Evolutionary conservation across 53 echinoderm and acorn worm species (phyloP).

Genomic region (Echinometra lucunter): DNA sequence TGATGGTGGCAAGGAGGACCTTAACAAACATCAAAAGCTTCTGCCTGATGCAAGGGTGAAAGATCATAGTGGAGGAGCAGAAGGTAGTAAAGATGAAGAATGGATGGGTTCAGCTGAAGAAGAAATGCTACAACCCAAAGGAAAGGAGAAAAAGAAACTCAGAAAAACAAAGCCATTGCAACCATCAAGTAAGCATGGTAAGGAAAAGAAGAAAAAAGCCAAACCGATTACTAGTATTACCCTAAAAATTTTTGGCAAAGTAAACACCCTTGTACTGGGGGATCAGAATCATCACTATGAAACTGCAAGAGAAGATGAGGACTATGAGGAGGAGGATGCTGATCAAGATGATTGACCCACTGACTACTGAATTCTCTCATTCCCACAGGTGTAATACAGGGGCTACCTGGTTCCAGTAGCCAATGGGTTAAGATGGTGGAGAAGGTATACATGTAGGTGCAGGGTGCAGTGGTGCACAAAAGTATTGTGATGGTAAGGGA

Average conservation of each 20-base stretch:
- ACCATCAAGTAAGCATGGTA: neutral
- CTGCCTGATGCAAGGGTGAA: neutral
- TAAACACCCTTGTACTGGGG: neutral
- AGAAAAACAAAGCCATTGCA: neutral
- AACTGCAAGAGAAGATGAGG: neutral
- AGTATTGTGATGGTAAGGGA: too few relatives aligned
- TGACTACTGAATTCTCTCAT: too few relatives aligned
- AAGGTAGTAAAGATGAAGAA: neutral
- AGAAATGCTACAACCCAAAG: neutral
- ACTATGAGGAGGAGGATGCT: neutral
- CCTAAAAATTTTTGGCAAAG: neutral
- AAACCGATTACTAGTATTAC: neutral
- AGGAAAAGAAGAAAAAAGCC: neutral
- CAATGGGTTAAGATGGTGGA: too few relatives aligned
- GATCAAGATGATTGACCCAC: neutral
- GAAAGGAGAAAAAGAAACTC: neutral
- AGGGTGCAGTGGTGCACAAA: too few relatives aligned
- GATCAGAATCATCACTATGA: neutral
- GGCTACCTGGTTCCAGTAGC: too few relatives aligned
- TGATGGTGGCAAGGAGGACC: neutral
- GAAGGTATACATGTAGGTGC: too few relatives aligned
- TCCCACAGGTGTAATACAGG: too few relatives aligned
- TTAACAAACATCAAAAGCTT: neutral
- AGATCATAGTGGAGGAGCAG: neutral
- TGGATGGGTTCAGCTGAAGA: constrained; percentile 21